Conservation (phyloP, 2,113 vertebrate genomes). For the Hydrochoerus hydrochaeris region DNA sequence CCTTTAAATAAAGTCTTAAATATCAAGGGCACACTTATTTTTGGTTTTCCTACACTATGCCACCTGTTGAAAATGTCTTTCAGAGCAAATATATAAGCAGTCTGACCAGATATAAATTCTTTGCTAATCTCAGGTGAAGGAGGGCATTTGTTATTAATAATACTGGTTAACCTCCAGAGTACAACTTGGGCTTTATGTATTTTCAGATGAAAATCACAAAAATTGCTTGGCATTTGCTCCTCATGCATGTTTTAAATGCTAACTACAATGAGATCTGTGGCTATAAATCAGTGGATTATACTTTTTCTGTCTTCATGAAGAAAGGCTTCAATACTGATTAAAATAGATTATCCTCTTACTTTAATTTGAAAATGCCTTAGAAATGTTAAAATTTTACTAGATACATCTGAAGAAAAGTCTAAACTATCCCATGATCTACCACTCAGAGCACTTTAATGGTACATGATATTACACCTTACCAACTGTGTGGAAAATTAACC, state of each 20-base stretch:
- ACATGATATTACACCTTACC: background rate
- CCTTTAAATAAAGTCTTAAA: background rate
- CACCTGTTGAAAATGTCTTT: conserved; percentile 13
- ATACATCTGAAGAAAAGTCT: conserved; percentile 14
- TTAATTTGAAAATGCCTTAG: conserved; percentile 55
- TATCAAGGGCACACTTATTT: background rate
- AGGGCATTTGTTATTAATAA: conserved; percentile 33
- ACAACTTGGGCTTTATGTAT: conserved; percentile 44
- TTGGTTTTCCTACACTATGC: background rate
- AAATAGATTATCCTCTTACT: conserved; percentile 32
- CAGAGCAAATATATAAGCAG: conserved; percentile 1
- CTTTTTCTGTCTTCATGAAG: conserved; percentile 2
- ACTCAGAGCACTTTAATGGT: background rate
- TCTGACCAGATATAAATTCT: conserved; percentile 31
- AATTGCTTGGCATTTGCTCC: conserved; percentile 37
- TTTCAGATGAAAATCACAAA: conserved; percentile 48
- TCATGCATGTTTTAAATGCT: conserved; percentile 16
- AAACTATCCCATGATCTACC: background rate
- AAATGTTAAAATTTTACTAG: conserved; percentile 29
- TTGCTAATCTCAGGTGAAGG: conserved; percentile 20
- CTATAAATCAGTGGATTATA: background rate
- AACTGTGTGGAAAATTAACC: conserved; percentile 25
- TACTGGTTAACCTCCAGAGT: conserved; percentile 1
- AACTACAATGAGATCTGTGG: background rate
- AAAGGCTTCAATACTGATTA: background rate